Conservation (phyloP, 2,113 vertebrate species). For the Marmota flaviventris region DNA sequence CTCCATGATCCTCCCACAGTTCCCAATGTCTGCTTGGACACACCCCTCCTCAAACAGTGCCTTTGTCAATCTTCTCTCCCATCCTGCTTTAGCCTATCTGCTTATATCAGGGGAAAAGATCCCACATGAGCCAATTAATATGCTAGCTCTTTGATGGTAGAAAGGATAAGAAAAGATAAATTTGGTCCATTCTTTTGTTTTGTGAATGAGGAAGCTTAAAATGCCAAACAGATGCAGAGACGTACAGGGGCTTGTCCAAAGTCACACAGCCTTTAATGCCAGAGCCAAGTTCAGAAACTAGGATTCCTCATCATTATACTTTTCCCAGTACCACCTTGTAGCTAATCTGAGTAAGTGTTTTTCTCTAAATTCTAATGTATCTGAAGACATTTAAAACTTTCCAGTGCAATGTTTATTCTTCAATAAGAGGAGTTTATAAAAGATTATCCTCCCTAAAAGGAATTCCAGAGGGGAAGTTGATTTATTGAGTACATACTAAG, state of each 20-base stretch:
- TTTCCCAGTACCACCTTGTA: background rate
- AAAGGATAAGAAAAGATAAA: background rate
- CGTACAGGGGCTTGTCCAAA: background rate
- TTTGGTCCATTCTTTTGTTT: background rate
- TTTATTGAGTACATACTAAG: background rate
- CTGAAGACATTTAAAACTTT: slow-evolving; percentile 16
- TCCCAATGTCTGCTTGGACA: background rate
- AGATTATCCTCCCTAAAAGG: background rate
- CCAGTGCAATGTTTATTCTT: background rate
- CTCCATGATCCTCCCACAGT: background rate
- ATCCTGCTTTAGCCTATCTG: background rate
- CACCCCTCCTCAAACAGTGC: background rate
- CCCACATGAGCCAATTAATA: background rate
- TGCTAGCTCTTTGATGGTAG: background rate
- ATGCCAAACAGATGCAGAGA: background rate
- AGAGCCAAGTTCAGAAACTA: background rate
- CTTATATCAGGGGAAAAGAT: background rate
- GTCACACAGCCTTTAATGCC: background rate
- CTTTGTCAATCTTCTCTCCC: background rate
- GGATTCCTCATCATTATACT: background rate
- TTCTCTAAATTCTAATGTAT: background rate
- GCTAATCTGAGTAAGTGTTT: background rate
- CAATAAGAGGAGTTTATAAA: slow-evolving; percentile 26
- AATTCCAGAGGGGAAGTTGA: background rate
- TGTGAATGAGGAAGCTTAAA: background rate